Conservation (phyloP, 2,888 invertebrate species). For the Drosophila multiciliata region DNA sequence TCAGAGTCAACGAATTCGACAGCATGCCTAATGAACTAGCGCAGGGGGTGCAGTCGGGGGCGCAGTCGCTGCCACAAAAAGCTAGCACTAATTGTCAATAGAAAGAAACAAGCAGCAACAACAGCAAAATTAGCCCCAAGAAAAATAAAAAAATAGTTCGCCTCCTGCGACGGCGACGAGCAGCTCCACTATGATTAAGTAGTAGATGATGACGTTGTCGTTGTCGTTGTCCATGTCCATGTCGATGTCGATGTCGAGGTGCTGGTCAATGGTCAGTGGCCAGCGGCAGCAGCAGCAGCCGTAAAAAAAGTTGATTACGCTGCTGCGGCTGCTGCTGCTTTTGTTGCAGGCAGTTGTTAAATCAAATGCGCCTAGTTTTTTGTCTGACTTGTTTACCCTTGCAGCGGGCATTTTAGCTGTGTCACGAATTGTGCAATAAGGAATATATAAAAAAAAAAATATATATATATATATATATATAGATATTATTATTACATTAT, state of each 20-base stretch:
- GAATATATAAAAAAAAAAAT: neutral
- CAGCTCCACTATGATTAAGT: constrained; percentile 72
- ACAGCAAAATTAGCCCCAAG: constrained; percentile 40
- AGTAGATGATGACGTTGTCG: constrained; percentile 55
- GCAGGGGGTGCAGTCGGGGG: constrained; percentile 3
- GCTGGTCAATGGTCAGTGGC: constrained; percentile 75
- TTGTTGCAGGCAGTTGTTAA: constrained; percentile 72
- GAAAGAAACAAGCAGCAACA: constrained; percentile 35
- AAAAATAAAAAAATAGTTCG: constrained; percentile 45
- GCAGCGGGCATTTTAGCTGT: neutral
- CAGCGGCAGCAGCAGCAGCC: constrained; percentile 34
- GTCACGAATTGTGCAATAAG: neutral
- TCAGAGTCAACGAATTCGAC: constrained; percentile 63
- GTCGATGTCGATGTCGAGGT: constrained; percentile 40
- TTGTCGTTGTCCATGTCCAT: constrained; percentile 24
- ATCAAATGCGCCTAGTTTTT: constrained; percentile 59
- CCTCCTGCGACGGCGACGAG: constrained; percentile 46
- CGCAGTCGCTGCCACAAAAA: constrained; percentile 30
- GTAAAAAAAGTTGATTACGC: constrained; percentile 55
- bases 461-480: too few species aligned
- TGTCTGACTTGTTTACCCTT: constrained; percentile 14
- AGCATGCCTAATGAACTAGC: constrained; percentile 43
- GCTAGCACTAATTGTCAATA: constrained; percentile 53
- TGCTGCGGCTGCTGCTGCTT: constrained; percentile 19
- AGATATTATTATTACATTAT: neutral